Conservation (phyloP, 2,888 invertebrate species). For the Celastrina argiolus region DNA sequence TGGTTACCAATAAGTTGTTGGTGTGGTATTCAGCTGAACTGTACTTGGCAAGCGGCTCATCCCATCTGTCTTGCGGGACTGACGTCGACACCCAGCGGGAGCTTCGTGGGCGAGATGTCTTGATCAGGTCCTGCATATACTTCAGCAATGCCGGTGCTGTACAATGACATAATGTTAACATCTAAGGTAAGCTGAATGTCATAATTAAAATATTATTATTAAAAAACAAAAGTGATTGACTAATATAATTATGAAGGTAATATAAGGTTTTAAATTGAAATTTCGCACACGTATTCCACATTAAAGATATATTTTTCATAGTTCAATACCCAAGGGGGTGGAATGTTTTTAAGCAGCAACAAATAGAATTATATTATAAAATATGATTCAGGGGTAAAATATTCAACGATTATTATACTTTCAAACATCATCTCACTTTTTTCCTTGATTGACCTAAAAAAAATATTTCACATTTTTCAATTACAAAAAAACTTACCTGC, state of each 20-base stretch:
- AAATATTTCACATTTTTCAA: too few relatives aligned
- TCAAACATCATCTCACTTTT: too few relatives aligned
- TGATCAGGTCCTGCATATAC: slow-evolving; percentile 77
- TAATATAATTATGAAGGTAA: background rate
- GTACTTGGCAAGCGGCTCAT: slow-evolving; percentile 35
- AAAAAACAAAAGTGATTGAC: background rate
- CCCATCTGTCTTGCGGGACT: slow-evolving; percentile 81
- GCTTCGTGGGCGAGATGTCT: slow-evolving; percentile 79
- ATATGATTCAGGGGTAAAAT: too few relatives aligned
- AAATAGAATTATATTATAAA: too few relatives aligned
- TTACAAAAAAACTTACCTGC: background rate
- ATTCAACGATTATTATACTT: too few relatives aligned
- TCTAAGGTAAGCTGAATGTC: too few relatives aligned
- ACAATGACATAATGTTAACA: too few relatives aligned
- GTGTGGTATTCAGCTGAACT: background rate
- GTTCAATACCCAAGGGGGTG: too few relatives aligned
- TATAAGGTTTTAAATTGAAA: background rate
- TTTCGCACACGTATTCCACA: too few relatives aligned
- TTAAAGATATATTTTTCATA: too few relatives aligned
- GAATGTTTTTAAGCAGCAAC: too few relatives aligned
- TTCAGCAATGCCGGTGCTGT: slow-evolving; percentile 72
- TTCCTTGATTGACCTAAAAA: too few relatives aligned
- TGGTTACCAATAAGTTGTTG: background rate
- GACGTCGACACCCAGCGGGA: slow-evolving; percentile 89
- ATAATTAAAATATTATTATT: background rate